Evolutionary conservation across 2,113 vertebrate species (phyloP).

Genomic region (Cheirogaleus medius): DNA sequence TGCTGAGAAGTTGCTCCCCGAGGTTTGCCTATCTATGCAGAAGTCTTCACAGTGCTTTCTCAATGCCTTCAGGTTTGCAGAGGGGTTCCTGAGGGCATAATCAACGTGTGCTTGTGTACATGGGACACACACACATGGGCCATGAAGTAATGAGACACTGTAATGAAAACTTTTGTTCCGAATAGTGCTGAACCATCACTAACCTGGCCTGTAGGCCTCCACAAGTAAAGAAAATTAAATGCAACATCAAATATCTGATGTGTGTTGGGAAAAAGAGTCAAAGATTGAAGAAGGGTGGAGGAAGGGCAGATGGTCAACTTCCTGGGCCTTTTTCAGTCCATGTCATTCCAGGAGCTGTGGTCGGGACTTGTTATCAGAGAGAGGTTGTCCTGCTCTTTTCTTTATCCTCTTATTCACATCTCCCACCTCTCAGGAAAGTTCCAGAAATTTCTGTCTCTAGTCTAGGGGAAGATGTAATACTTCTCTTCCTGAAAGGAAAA

Average conservation of each 20-base stretch:
- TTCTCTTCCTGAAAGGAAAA: slow-evolving; percentile 1
- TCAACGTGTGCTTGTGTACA: not conserved
- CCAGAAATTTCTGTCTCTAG: not conserved
- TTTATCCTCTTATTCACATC: not conserved
- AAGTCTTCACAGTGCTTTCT: not conserved
- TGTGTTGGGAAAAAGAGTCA: not conserved
- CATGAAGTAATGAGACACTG: not conserved
- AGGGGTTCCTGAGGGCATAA: not conserved
- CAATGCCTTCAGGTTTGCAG: not conserved
- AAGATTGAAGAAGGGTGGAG: not conserved
- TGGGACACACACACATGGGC: not conserved
- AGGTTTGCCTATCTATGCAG: not conserved
- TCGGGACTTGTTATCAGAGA: not conserved
- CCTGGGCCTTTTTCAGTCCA: not conserved
- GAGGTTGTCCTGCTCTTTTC: not conserved
- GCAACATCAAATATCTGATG: not conserved
- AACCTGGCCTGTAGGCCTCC: not conserved
- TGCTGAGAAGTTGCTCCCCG: not conserved
- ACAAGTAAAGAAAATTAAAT: not conserved
- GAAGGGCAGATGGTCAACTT: not conserved
- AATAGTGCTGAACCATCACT: not conserved
- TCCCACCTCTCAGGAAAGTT: not conserved
- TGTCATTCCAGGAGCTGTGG: not conserved
- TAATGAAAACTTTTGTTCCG: not conserved
- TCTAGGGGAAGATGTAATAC: not conserved